Evolutionary conservation across 2,888 invertebrate genomes (phyloP), one percentile per base, ranked within the genome.

Genomic region (Zaprionus bogoriensis): DNA sequence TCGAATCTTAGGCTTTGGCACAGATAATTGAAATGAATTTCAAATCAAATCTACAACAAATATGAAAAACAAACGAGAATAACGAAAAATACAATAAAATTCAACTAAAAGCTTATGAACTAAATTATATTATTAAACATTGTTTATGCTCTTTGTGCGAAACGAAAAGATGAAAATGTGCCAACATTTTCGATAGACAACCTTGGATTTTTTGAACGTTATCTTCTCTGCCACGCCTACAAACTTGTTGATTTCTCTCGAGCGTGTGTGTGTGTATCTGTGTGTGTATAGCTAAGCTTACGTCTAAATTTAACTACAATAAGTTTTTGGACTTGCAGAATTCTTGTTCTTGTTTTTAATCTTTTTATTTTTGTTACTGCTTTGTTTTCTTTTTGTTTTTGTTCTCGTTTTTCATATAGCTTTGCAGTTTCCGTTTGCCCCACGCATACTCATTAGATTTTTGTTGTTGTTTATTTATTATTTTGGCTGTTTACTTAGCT

Each of bases 251-350:
- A 28, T 63, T 32, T 50, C 25, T 36, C 30, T 28, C 22, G 19
- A 20, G 19, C 47, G 38, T 58, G 45, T 52, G 39, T 64, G 25
- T 64, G n/a, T 65, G 30, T 61, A 25, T 65, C 4, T 42, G 38
- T 64, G 23, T 69, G 53, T 65, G 32, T 76, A 66, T 66, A 67
- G 45, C 80, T 85, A 75, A 27, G 39, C 66, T 77, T 85, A 82
- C 14, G 42, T 61, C 64, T 74, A 82, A 65, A 79, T 77, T 79
- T 77, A 82, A 79, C 79, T 82, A 85, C 79, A 77, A 79, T 79
- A 79, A 71, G 68, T 66, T 59, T 78, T 85, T 86, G 80, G 83
- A 82, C 80, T 83, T 83, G 74, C 71, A 80, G 65, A 67, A 51
- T 64, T 70, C 39, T 47, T 54, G 57, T 46, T 12, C 10, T 55